phyloP scores from a whole-genome alignment of 1,140 invertebrate species.

The Asobara japonica region DNA sequence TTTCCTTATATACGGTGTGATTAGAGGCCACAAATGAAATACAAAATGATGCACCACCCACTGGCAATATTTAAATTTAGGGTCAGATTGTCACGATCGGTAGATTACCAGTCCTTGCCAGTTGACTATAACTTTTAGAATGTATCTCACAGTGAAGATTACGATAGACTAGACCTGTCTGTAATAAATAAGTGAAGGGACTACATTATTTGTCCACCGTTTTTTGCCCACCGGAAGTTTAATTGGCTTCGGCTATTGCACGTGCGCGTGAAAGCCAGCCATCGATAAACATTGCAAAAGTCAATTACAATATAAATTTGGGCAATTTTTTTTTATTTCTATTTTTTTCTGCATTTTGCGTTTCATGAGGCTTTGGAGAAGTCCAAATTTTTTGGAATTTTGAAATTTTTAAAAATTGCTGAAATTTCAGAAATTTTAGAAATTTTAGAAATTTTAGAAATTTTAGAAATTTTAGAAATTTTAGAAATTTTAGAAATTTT shows the following conservation, averaged over 20 bases:
- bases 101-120: neutral
- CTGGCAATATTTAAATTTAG: slow-evolving; percentile 18
- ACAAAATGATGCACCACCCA: neutral
- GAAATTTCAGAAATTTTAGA: no score
- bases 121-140: neutral
- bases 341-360: no score
- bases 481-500: no score
- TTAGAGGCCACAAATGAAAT: neutral
- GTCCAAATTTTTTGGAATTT: no score
- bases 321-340: neutral
- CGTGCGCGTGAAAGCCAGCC: slow-evolving; percentile 1
- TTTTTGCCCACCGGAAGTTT: neutral
- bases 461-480: no score
- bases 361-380: no score
- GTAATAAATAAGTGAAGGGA: slow-evolving; percentile 15
- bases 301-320: no score
- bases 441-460: no score
- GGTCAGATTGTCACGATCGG: neutral
- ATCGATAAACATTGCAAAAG: no score
- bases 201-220: neutral
- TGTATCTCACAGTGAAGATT: slow-evolving; percentile 10
- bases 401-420: no score
- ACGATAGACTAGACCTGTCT: slow-evolving; percentile 18
- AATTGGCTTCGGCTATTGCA: neutral
- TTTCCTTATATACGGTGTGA: neutral